Evolutionary conservation across 2,888 invertebrate genomes (phyloP), one percentile per base, ranked within the genome.

Genomic region (Ctena decussata): DNA sequence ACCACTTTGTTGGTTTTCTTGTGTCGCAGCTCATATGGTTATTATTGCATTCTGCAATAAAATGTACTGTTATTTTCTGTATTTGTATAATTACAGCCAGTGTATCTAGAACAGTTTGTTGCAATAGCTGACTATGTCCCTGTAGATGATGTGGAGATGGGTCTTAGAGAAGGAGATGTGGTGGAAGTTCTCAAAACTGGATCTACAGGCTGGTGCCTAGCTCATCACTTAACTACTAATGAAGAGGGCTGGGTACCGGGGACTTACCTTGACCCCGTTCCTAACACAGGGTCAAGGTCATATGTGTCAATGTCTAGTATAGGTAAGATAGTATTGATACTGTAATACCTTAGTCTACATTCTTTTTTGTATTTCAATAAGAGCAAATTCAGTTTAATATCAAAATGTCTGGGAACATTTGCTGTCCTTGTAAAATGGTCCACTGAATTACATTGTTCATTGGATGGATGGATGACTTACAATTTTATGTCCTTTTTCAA

Each of bases 201-300:
- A 95, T 98, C 98, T 96, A 98, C 98, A 91, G 98, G 99, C 91
- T 99, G 99, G 99, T 99, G 98, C 98, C 98, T 98, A 96, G 98
- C 98, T 95, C 97, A 98, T 94, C 97, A 98, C 94, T 96, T 96
- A 96, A 87, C 91, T n/a, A 93, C 93, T 27, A 90, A 93, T 49
- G 96, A 98, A 96, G 94, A 95, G 77, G 98, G 98, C 91, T 99
- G 99, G 99, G 98, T 98, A 84, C 99, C 99, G 80, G 98, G 98
- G 76, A 98, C 98, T 44, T 99, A 98, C 96, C 97, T 99, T 35
- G 93, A 93, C 80, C 91, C 92, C 6, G 75, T 91, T 11, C 86
- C 87, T 15, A 87, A 87, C 74, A 80, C 84, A 65, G 85, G 86
- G 76, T 91, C 92, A 57, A 83, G 90, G 84, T 91, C 90, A 53